Base-by-base conservation (phyloP, 2,113 vertebrate genomes). In the Malurus elegans region DNA sequence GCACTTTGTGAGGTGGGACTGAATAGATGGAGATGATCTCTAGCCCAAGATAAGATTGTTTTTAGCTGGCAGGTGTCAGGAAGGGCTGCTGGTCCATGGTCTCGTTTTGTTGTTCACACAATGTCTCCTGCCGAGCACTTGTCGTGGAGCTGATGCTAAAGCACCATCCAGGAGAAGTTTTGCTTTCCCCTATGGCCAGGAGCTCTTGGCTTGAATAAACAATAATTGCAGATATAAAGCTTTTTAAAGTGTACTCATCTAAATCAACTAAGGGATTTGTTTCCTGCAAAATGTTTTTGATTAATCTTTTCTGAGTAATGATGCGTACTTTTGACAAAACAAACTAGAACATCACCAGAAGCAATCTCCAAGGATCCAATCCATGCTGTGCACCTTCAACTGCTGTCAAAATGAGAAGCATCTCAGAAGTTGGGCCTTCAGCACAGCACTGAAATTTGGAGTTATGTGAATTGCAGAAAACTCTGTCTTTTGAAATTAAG, bases 161-260 rank as follows among this genome's bases (percentile, higher is more conserved):
- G 34, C 21, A 65, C 4, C 20, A 34, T 31, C 29, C 51, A 56
- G 21, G 26, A 31, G 26, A 75, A 44, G 57, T 75, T 24, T 51
- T 79, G 2, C 3, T 57, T 71, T 26, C 5, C 14, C 3, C 5
- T 26, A 5, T 4, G 4, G 10, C 3, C 26, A 47, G 32, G 10
- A 61, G 7, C 21, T 57, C 42, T 65, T 56, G 58, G 2, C 5
- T 53, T 3, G 0, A 66, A 65, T 34, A 80, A 80, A 61, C 50
- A 58, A 29, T 57, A 48, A 65, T 26, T 32, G 12, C 20, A 83
- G 18, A 29, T 14, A 54, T 19, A 20, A 42, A 13, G 0, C 20
- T 76, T 54, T 56, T 51, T 10, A 29, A 58, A 65, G 6, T 31
- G 9, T 45, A 26, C 6, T 44, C 18, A 11, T 38, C 26, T 13